Conservation (phyloP, 2,797 vertebrate species). For the Discoglossus pictus region DNA sequence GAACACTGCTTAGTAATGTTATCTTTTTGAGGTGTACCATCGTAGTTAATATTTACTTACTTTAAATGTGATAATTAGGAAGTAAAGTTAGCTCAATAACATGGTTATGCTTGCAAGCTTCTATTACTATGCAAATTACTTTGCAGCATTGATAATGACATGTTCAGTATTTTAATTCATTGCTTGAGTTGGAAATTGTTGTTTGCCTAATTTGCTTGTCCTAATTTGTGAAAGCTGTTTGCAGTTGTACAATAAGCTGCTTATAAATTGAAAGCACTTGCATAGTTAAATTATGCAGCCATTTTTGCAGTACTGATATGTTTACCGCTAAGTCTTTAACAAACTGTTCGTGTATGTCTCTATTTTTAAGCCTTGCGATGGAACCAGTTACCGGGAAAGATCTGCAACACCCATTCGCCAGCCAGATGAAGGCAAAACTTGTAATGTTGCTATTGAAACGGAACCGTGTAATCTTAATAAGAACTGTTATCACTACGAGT, state of each 20-base stretch:
- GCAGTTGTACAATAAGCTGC: constrained; percentile 1
- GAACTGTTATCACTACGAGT: constrained; percentile 96
- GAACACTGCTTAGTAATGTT: no score
- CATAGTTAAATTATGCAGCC: background rate
- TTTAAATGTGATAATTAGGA: constrained; percentile 25
- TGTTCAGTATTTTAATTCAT: constrained; percentile 33
- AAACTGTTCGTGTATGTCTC: constrained; percentile 21
- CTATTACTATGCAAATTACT: constrained; percentile 38
- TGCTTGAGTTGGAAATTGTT: constrained; percentile 1
- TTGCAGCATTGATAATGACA: constrained; percentile 29
- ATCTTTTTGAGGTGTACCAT: no score
- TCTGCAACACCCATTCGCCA: constrained; percentile 79
- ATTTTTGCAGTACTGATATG: constrained; percentile 1
- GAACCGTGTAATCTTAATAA: constrained; percentile 88
- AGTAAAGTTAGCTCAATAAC: background rate
- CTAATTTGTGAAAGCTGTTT: constrained; percentile 14
- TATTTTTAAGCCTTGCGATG: constrained; percentile 82
- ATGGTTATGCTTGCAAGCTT: constrained; percentile 8
- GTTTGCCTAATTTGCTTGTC: constrained; percentile 39
- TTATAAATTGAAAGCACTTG: constrained; percentile 5
- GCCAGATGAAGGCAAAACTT: constrained; percentile 80
- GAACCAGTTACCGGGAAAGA: constrained; percentile 76
- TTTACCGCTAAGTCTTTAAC: background rate
- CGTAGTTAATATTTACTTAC: background rate
- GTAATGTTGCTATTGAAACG: constrained; percentile 76